Conservation (phyloP, 2,888 invertebrate species). For the Colletes collaris region DNA sequence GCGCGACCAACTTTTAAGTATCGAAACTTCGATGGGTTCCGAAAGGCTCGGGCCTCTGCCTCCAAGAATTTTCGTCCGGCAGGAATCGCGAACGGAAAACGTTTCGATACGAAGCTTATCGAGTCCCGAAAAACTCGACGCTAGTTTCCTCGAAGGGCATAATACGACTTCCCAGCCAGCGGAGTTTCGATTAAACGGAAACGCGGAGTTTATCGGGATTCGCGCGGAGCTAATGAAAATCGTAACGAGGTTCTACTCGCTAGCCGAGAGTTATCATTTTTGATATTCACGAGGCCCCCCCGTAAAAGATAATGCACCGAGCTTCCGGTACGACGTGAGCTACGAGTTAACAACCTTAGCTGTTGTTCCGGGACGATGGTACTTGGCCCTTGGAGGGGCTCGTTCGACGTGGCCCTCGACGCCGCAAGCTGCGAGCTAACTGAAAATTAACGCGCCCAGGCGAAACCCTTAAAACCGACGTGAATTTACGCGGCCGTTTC, state of each 20-base stretch:
- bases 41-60: not conserved
- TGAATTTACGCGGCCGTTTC: slow-evolving; percentile 58
- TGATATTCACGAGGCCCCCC: slow-evolving; percentile 30
- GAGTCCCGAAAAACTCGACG: slow-evolving; percentile 12
- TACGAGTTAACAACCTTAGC: slow-evolving; percentile 47
- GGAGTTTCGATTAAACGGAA: not conserved
- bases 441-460: slow-evolving; percentile 71
- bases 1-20: slow-evolving; percentile 22
- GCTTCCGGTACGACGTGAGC: slow-evolving; percentile 24
- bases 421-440: slow-evolving; percentile 64
- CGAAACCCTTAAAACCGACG: slow-evolving; percentile 61
- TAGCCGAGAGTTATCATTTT: slow-evolving; percentile 29
- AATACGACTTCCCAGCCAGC: not conserved
- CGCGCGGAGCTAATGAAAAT: slow-evolving; percentile 12
- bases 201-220: not conserved
- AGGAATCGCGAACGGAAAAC: slow-evolving; percentile 24
- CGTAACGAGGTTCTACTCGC: not conserved
- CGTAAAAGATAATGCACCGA: slow-evolving; percentile 43
- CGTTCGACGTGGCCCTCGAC: slow-evolving; percentile 36
- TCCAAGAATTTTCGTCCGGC: slow-evolving; percentile 1
- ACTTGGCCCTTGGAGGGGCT: slow-evolving; percentile 37
- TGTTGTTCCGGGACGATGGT: slow-evolving; percentile 46
- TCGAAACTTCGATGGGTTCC: slow-evolving; percentile 29
- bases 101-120: slow-evolving; percentile 35
- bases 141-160: not conserved